These are phyloP conservation scores for Arizona elegans DNA, from an alignment of 2,113 vertebrate species.

Conservation along the genomic window DNA sequence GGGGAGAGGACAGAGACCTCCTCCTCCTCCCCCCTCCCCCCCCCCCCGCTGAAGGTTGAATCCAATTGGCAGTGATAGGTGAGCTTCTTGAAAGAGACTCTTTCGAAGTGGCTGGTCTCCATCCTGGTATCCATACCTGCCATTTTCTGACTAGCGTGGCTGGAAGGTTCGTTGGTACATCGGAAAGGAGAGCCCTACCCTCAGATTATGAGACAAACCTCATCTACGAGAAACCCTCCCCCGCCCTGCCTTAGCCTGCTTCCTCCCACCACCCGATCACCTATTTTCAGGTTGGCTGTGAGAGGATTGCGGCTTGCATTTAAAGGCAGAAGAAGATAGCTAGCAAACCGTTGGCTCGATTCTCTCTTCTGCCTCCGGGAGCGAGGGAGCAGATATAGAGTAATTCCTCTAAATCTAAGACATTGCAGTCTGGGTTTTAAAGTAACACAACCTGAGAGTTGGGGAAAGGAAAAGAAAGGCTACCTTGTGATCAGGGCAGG, in stretches of 20 bases:
- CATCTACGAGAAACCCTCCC: not conserved
- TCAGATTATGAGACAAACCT: not conserved
- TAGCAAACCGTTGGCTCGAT: not conserved
- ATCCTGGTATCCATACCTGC: not conserved
- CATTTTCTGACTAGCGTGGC: not conserved
- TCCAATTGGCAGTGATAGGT: not conserved
- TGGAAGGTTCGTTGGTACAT: not conserved
- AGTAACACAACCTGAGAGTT: not conserved
- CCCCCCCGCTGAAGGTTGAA: slow-evolving; percentile 2
- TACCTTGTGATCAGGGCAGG: not conserved
- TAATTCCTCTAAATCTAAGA: not conserved
- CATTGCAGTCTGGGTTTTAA: not conserved
- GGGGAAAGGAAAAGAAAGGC: not conserved
- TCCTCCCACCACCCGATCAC: not conserved
- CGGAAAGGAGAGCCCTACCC: not conserved
- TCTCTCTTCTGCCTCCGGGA: not conserved
- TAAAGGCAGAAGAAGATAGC: not conserved
- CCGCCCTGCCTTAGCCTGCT: not conserved
- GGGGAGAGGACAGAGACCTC: not conserved
- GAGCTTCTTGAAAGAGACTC: not conserved
- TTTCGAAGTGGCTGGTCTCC: not conserved
- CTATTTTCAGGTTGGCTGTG: not conserved
- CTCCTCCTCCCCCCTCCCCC: too few species aligned
- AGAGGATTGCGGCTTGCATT: not conserved
- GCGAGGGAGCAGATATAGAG: not conserved